phyloP scores from a whole-genome alignment of 2,113 vertebrate genomes.

The Sinocyclocheilus grahami region DNA sequence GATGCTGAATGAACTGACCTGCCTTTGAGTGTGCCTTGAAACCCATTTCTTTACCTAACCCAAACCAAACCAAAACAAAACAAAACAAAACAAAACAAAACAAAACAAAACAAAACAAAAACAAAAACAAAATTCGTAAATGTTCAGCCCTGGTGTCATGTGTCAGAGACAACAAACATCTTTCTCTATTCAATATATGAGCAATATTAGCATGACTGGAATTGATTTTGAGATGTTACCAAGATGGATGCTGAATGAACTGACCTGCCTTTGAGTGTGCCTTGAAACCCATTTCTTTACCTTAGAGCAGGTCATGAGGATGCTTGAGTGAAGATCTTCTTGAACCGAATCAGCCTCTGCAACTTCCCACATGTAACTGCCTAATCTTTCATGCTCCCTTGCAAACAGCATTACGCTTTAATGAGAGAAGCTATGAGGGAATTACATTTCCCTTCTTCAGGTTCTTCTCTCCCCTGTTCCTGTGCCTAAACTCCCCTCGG shows the following conservation, averaged over 20 bases:
- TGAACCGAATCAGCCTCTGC: slow-evolving; percentile 7
- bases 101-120: too few species aligned
- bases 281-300: slow-evolving; percentile 1
- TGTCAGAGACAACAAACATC: too few species aligned
- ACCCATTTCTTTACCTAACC: background rate
- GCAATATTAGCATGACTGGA: background rate
- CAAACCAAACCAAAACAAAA: too few species aligned
- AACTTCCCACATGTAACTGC: background rate
- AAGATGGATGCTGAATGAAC: background rate
- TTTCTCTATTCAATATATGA: background rate
- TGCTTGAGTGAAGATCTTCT: slow-evolving; percentile 11
- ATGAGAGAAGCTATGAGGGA: slow-evolving; percentile 10
- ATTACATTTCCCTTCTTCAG: slow-evolving; percentile 33
- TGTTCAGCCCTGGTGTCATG: too few species aligned
- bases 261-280: background rate
- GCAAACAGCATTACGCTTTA: slow-evolving; percentile 38
- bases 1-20: background rate
- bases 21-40: background rate
- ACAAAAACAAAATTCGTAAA: too few species aligned
- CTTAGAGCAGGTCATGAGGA: background rate
- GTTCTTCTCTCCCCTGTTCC: background rate
- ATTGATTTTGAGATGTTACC: background rate
- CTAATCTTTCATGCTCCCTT: slow-evolving; percentile 22
- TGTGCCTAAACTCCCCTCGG: slow-evolving; percentile 2
- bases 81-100: too few species aligned